Conservation (phyloP, 92 coral and sea anemone species). For the Phenganax stokvisi region DNA sequence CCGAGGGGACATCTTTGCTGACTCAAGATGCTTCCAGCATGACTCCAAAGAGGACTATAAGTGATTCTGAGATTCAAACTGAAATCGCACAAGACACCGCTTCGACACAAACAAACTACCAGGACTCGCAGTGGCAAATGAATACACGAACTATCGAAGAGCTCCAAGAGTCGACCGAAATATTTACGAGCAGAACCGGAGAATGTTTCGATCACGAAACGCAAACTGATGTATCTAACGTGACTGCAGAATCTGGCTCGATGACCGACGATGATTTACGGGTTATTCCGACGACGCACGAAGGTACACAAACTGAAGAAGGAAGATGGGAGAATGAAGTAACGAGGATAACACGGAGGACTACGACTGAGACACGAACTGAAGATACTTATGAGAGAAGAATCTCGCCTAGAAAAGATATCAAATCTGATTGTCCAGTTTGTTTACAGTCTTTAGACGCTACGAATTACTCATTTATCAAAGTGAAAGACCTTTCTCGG, state of each 20-base stretch:
- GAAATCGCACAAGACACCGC: neutral
- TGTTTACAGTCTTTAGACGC: constrained; percentile 23
- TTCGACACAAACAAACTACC: constrained; percentile 18
- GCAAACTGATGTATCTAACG: constrained; percentile 7
- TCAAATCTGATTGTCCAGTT: constrained; percentile 29
- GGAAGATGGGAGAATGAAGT: neutral
- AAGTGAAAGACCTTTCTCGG: constrained; percentile 25
- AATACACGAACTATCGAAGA: constrained; percentile 2
- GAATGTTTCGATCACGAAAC: constrained; percentile 20
- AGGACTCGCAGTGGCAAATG: constrained; percentile 11
- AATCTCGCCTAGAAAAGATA: neutral
- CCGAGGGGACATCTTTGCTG: no score
- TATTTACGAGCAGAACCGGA: neutral
- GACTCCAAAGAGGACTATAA: neutral
- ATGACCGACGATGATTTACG: constrained; percentile 17
- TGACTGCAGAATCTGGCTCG: neutral
- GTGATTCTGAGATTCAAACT: constrained; percentile 30
- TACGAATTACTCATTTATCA: constrained; percentile 16
- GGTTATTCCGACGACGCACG: constrained; percentile 7
- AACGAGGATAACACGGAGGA: constrained; percentile 15
- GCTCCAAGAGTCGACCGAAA: neutral
- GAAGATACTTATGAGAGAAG: neutral
- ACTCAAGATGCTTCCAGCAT: constrained; percentile 9
- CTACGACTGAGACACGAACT: constrained; percentile 19
- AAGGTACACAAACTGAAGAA: constrained; percentile 31